Conservation (phyloP, 1,140 invertebrate genomes). For the Megathymus violae region DNA sequence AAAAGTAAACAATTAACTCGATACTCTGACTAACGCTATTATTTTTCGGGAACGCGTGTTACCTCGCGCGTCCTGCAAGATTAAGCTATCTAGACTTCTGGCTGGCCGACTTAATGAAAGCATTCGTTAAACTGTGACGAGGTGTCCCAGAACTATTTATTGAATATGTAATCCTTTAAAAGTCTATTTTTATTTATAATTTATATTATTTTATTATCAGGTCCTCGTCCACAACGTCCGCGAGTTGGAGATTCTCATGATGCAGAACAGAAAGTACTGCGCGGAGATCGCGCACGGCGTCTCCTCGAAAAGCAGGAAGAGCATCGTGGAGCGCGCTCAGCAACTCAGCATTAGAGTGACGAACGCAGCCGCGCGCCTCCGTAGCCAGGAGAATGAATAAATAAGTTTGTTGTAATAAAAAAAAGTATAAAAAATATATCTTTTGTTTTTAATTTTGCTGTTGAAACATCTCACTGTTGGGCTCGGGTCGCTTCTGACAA, state of each 20-base stretch:
- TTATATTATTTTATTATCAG: slow-evolving; percentile 79
- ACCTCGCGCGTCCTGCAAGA: no score
- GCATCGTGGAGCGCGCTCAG: slow-evolving; percentile 97
- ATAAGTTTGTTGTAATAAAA: slow-evolving; percentile 53
- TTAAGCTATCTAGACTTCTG: no score
- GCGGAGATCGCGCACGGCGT: slow-evolving; percentile 99
- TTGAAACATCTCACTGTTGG: no score
- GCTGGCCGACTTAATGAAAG: no score
- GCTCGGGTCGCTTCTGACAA: no score
- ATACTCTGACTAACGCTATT: no score
- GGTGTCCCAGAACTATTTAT: no score
- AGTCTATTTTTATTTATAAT: no score
- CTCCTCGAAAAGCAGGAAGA: slow-evolving; percentile 97
- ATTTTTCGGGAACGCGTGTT: no score
- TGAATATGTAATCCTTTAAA: no score
- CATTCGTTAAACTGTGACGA: no score
- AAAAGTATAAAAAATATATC: slow-evolving; percentile 28
- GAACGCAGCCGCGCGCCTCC: slow-evolving; percentile 97
- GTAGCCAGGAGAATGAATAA: slow-evolving; percentile 99
- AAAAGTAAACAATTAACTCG: no score
- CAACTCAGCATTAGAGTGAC: slow-evolving; percentile 97
- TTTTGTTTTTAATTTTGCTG: slow-evolving; percentile 19
- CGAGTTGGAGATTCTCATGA: slow-evolving; percentile 98
- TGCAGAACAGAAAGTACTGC: slow-evolving; percentile 99
- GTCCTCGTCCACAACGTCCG: slow-evolving; percentile 85